These are phyloP conservation scores for Hermaeophaga mercurialis DNA, from an alignment of 2,888 invertebrate species.

Conservation along the genomic window DNA sequence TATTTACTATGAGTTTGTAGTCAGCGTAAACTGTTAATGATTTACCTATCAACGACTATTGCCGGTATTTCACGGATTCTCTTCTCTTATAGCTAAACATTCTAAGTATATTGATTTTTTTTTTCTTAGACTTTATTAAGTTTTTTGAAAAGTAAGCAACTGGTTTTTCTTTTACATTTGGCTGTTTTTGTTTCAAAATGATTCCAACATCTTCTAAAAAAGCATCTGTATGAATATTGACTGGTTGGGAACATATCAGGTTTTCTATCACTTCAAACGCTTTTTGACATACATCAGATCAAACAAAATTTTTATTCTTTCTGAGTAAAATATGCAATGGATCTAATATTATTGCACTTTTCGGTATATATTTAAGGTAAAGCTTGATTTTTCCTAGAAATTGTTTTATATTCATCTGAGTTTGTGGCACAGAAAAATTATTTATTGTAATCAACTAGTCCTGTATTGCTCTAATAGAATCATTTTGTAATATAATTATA, in stretches of 20 bases:
- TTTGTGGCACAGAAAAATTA: too few relatives aligned
- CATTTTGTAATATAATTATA: too few relatives aligned
- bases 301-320: background rate
- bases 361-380: too few relatives aligned
- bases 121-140: constrained; percentile 6
- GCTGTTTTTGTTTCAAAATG: background rate
- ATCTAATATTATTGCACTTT: background rate
- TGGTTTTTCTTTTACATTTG: constrained; percentile 1
- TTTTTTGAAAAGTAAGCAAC: constrained; percentile 17
- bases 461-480: too few relatives aligned
- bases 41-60: constrained; percentile 7
- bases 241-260: too few relatives aligned
- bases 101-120: constrained; percentile 18
- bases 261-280: background rate
- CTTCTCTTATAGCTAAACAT: constrained; percentile 20
- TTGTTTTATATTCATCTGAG: too few relatives aligned
- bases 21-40: constrained; percentile 20
- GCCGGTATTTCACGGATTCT: constrained; percentile 16
- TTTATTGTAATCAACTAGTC: too few relatives aligned
- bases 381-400: too few relatives aligned
- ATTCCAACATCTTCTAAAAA: background rate
- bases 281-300: background rate
- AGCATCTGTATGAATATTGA: background rate
- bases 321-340: background rate
- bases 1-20: constrained; percentile 22